Evolutionary conservation across 2,888 invertebrate species (phyloP), one percentile per base, ranked within the genome.

Genomic region (Bugula neritina): DNA sequence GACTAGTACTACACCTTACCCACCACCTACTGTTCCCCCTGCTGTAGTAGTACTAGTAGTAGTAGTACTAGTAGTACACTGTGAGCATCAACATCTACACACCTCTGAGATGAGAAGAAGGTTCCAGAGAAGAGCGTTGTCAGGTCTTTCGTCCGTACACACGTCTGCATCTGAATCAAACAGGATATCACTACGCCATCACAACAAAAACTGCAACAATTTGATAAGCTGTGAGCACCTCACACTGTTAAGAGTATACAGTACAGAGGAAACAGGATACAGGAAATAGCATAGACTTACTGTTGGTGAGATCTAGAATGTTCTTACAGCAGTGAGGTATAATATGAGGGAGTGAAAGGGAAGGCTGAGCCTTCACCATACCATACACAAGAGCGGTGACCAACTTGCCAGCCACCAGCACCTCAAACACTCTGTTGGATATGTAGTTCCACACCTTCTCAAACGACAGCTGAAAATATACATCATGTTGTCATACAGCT

Each of bases 371-470:
- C 78, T 85, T 76, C 25, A 77, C 70, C 31, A 54, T 31, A 3
- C 43, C 70, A 23, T 43, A 43, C 3, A 54, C 31, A 73, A 94
- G 84, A 13, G 89, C 88, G 0, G 91, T 92, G 0, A 92, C 89
- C 81, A 92, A 88, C 80, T 90, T 90, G 0, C 93, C 94, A 0
- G 93, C 90, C 0, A 94, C 91, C 78, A 90, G 90, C 0, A 90
- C 90, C 82, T 94, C 94, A 76, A 92, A 88, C n/a, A 92, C 89
- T 35, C 89, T 88, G 71, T 89, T 89, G 0, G 89, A 89, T 0
- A 86, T 80, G 82, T 92, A 94, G 13, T 88, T 85, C 75, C 89
- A 89, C 43, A 94, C 87, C 81, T 92, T 92, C 76, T 89, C 87
- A 69, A 94, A 81, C 0, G 92, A 92, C 75, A 89, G 81, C 87